These are phyloP conservation scores for Manacus vitellinus DNA, from an alignment of 2,113 vertebrate genomes.

Conservation along the genomic window DNA sequence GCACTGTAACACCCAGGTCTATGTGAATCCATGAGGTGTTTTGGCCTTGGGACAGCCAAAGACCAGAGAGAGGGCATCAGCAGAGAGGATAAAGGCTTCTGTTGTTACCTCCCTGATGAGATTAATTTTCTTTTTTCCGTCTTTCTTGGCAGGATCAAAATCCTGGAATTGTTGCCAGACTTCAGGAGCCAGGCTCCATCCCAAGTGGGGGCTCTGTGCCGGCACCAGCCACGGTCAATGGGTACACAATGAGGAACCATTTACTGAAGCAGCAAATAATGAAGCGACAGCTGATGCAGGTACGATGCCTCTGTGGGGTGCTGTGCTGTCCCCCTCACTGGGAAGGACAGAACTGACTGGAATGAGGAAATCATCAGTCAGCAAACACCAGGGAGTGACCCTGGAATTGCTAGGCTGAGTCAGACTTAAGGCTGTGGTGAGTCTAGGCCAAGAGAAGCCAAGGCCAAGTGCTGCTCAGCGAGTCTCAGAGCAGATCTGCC, in stretches of 20 bases:
- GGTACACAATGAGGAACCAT: conserved; percentile 74
- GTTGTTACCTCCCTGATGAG: conserved; percentile 23
- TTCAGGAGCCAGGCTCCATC: conserved; percentile 73
- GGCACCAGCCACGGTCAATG: conserved; percentile 54
- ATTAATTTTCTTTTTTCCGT: conserved; percentile 44
- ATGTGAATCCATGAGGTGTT: not conserved
- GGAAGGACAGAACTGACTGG: conserved; percentile 16
- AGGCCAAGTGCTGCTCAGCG: not conserved
- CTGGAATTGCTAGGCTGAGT: conserved; percentile 14
- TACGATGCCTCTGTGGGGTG: not conserved
- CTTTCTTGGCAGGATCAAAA: conserved; percentile 74
- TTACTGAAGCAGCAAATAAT: conserved; percentile 79
- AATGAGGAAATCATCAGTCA: not conserved
- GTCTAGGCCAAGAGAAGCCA: not conserved
- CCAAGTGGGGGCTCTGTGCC: conserved; percentile 48
- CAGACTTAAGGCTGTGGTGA: not conserved
- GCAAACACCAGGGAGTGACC: conserved; percentile 1
- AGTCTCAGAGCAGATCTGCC: not conserved
- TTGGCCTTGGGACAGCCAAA: conserved; percentile 2
- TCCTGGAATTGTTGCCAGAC: conserved; percentile 73
- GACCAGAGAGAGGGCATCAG: not conserved
- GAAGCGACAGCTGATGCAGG: conserved; percentile 69
- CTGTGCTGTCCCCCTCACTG: not conserved
- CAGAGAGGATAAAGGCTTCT: not conserved
- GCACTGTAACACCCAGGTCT: not conserved